A percentile compares a stretch with the other conserved stretches of the same genome.
These are phyloP conservation scores for Synanthedon formicaeformis DNA, from an alignment of 2,888 invertebrate species.

Conservation along the genomic window DNA sequence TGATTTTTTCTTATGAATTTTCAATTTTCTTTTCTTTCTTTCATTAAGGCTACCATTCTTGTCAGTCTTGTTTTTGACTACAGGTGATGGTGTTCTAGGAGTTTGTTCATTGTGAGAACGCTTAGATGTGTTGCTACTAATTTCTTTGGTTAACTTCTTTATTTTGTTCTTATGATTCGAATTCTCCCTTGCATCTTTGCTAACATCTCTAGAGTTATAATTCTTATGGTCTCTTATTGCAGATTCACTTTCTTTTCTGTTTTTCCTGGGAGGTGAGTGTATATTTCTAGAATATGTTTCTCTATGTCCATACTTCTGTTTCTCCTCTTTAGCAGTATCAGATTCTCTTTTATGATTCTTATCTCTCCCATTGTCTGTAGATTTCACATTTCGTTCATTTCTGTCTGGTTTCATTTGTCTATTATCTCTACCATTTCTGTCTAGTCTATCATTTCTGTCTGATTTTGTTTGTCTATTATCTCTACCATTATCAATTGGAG, in stretches of 20 bases:
- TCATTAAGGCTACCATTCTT: slow-evolving; percentile 7
- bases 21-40: slow-evolving; percentile 11
- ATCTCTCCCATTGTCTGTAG: slow-evolving; percentile 8
- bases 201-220: slow-evolving; percentile 6
- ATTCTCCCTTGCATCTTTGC: slow-evolving; percentile 4
- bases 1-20: slow-evolving; percentile 11
- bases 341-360: slow-evolving; percentile 7
- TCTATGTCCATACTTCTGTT: slow-evolving; percentile 24
- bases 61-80: slow-evolving; percentile 4
- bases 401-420: slow-evolving; percentile 11
- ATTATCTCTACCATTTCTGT: slow-evolving; percentile 23
- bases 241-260: slow-evolving; percentile 30
- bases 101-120: too few species aligned
- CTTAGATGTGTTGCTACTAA: too few species aligned
- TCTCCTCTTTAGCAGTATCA: not conserved
- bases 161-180: not conserved
- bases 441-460: slow-evolving; percentile 5
- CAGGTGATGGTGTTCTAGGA: slow-evolving; percentile 5
- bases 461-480: slow-evolving; percentile 16
- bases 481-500: slow-evolving; percentile 22
- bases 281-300: not conserved
- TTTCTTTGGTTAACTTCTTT: too few species aligned
- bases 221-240: not conserved
- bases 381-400: slow-evolving; percentile 9
- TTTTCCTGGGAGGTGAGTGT: slow-evolving; percentile 12